A percentile compares a stretch with the other conserved stretches of the same genome.
These are phyloP conservation scores for Drosophila watanabei DNA, from an alignment of 1,140 invertebrate species.

Conservation along the genomic window DNA sequence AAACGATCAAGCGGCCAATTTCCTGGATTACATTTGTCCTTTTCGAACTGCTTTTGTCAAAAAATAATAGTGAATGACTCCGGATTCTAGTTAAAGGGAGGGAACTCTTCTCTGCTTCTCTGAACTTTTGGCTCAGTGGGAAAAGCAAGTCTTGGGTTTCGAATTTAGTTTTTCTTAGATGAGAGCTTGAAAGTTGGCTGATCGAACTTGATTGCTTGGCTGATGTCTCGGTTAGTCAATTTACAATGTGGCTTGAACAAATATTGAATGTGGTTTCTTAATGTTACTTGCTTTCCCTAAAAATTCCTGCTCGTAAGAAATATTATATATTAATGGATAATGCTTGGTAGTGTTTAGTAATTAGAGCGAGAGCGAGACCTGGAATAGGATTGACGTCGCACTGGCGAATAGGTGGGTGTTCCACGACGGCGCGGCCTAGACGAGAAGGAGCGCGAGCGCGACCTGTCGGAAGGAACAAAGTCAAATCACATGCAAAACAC, in stretches of 20 bases:
- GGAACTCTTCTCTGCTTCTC: slow-evolving; percentile 27
- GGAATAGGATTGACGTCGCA: slow-evolving; percentile 92
- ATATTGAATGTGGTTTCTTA: slow-evolving; percentile 42
- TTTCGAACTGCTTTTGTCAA: slow-evolving; percentile 51
- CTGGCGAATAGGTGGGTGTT: slow-evolving; percentile 91
- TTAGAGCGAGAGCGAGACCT: slow-evolving; percentile 89
- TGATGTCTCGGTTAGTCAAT: slow-evolving; percentile 38
- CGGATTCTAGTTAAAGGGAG: slow-evolving; percentile 35
- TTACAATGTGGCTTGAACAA: slow-evolving; percentile 43
- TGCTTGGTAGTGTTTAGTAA: slow-evolving; percentile 86
- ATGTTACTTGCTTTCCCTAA: slow-evolving; percentile 72
- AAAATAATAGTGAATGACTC: slow-evolving; percentile 1
- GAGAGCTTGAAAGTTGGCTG: slow-evolving; percentile 26
- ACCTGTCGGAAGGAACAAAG: slow-evolving; percentile 79
- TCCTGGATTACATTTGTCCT: slow-evolving; percentile 46
- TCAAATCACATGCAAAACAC: not conserved
- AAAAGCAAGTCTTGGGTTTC: slow-evolving; percentile 59
- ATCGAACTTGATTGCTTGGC: slow-evolving; percentile 32
- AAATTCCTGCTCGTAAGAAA: slow-evolving; percentile 75
- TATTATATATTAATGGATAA: slow-evolving; percentile 75
- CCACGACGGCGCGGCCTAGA: slow-evolving; percentile 94
- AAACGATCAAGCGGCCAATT: slow-evolving; percentile 33
- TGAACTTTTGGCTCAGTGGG: slow-evolving; percentile 18
- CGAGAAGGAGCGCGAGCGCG: slow-evolving; percentile 90
- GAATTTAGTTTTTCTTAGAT: slow-evolving; percentile 26